A percentile compares a stretch with the other conserved stretches of the same genome.
phyloP scores from a whole-genome alignment of 2,113 vertebrate genomes.

The Thinocorus orbignyianus region DNA sequence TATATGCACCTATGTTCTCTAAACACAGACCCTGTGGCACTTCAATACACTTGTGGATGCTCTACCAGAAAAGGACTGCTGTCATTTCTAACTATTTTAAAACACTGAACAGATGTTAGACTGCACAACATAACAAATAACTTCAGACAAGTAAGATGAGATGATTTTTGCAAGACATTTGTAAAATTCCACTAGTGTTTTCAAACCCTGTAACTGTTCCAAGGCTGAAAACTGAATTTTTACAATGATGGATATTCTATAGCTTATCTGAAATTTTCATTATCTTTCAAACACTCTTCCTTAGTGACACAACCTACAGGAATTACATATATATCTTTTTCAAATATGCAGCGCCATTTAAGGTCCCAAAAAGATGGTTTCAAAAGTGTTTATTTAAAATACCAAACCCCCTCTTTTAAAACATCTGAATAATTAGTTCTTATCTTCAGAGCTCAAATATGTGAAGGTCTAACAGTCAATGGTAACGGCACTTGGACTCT shows the following conservation, averaged over 20 bases:
- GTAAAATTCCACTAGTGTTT: not conserved
- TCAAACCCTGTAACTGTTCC: not conserved
- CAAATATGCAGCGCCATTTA: not conserved
- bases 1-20: not conserved
- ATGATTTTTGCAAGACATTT: not conserved
- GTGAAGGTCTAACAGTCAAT: not conserved
- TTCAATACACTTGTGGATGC: not conserved
- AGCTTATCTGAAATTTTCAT: not conserved
- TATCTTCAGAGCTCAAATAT: not conserved
- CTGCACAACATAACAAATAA: not conserved
- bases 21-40: not conserved
- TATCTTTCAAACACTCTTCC: not conserved
- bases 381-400: not conserved
- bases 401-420: fast-evolving
- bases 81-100: slow-evolving; percentile 16
- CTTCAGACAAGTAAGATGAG: not conserved
- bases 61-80: slow-evolving; percentile 3
- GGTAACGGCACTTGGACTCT: not conserved
- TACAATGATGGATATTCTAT: not conserved
- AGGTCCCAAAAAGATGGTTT: not conserved
- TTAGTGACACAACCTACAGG: not conserved
- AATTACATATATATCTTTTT: not conserved
- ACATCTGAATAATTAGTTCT: not conserved
- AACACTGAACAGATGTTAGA: slow-evolving; percentile 29
- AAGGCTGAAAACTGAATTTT: not conserved